Evolutionary conservation across 2,888 invertebrate species (phyloP).

Genomic region (Smittia sp.): DNA sequence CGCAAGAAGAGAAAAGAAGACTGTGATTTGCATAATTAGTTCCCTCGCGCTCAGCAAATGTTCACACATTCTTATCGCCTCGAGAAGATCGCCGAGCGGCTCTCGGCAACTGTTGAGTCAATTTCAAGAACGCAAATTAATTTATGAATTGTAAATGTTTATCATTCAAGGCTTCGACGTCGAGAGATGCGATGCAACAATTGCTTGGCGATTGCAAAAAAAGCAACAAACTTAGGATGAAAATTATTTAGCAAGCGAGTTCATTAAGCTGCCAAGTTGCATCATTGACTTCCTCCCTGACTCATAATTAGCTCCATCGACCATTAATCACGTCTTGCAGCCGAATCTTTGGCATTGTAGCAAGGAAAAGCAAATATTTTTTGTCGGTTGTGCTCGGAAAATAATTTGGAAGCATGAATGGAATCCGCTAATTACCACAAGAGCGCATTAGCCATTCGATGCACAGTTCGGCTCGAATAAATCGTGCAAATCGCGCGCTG

Average conservation of each 20-base stretch:
- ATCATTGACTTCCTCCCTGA: conserved; percentile 11
- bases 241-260: conserved; percentile 7
- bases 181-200: not conserved
- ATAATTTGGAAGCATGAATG: not conserved
- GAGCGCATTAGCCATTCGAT: not conserved
- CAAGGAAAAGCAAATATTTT: not conserved
- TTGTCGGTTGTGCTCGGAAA: not conserved
- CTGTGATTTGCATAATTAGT: not conserved
- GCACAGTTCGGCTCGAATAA: not conserved
- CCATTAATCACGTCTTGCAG: not conserved
- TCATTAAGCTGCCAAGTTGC: conserved; percentile 1
- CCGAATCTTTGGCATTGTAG: not conserved
- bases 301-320: not conserved
- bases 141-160: conserved; percentile 15
- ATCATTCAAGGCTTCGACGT: not conserved
- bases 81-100: not conserved
- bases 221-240: not conserved
- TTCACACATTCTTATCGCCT: not conserved
- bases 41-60: not conserved
- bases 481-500: not conserved
- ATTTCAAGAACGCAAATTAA: conserved; percentile 17
- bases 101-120: not conserved
- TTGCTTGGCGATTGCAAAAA: not conserved
- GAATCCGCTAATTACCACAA: not conserved
- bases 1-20: not conserved